Evolutionary conservation across 2,797 vertebrate genomes (phyloP).

Genomic region (Garrulus glandarius): DNA sequence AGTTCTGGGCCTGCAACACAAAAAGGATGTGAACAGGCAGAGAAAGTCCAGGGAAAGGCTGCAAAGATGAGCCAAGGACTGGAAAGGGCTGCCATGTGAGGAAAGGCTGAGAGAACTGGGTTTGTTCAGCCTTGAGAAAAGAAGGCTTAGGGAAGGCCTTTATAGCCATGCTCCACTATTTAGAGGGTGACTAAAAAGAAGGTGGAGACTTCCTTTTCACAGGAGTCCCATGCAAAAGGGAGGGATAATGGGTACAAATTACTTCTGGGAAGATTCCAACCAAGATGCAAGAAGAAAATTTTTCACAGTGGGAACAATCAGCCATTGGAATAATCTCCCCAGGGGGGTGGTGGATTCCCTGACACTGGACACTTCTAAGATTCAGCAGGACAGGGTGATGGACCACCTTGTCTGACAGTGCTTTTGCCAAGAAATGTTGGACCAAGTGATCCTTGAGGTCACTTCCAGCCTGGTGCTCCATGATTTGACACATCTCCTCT

Average conservation of each 20-base stretch:
- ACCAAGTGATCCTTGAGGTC: background rate
- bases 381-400: background rate
- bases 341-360: background rate
- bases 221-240: background rate
- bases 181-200: background rate
- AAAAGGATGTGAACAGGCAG: background rate
- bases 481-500: background rate
- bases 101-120: background rate
- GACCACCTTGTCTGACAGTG: background rate
- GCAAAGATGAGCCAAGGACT: background rate
- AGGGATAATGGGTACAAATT: background rate
- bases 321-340: background rate
- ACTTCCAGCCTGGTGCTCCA: background rate
- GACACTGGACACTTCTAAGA: background rate
- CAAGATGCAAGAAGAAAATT: background rate
- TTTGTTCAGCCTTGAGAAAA: background rate
- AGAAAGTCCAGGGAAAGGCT: background rate
- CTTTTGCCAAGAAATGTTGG: background rate
- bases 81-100: background rate
- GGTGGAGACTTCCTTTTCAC: background rate
- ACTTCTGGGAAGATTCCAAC: background rate
- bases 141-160: background rate
- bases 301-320: background rate
- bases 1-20: background rate
- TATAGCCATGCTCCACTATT: background rate